Evolutionary conservation across 2,113 vertebrate species (phyloP), one percentile per base, ranked within the genome.

Genomic region (Steatornis caripensis): DNA sequence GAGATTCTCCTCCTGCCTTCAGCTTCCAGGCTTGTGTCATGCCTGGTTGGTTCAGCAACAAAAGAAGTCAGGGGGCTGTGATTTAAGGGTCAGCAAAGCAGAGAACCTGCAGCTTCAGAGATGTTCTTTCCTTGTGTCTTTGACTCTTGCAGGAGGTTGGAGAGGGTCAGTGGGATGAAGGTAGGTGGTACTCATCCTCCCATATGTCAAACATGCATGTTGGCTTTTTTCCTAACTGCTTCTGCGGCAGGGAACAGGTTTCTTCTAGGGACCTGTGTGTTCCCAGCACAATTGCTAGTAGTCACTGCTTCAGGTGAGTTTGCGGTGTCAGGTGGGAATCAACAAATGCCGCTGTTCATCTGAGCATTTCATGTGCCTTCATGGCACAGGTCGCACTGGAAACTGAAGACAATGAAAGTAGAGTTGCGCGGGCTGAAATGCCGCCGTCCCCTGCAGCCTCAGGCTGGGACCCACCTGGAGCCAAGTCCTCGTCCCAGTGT

Each of bases 1-100:
- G 55, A 70, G 82, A 17, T 77, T 74, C 39, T 51, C 68, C 49
- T 84, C 8, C 83, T 74, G 29, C 86, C 68, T 77, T 65, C 29
- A 80, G 43, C 41, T 85, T 22, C 49, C 4, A 10, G 75, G 75
- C 54, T 85, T 21, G 1, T 64, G 34, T 43, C 41, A 58, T 82
- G 75, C 83, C 75, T 55, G 65, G 45, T 37, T 64, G 68, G 65
- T 49, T 90, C 12, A 1, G 62, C 55, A 77, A 43, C 62, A 86
- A 58, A 88, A 94, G 37, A 49, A 70, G 12, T 64, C 64, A 68
- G 24, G 92, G 45, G 51, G 37, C 45, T 92, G 71, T 69, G 87
- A 69, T 51, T 58, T 89, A 83, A 91, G 18, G 17, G 75, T 39
- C 34, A 45, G 68, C 15, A 26, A 16, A 80, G 49, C 77, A 77